Base-by-base conservation (phyloP, 2,888 invertebrate species). In the Oxyscelio sp. region DNA sequence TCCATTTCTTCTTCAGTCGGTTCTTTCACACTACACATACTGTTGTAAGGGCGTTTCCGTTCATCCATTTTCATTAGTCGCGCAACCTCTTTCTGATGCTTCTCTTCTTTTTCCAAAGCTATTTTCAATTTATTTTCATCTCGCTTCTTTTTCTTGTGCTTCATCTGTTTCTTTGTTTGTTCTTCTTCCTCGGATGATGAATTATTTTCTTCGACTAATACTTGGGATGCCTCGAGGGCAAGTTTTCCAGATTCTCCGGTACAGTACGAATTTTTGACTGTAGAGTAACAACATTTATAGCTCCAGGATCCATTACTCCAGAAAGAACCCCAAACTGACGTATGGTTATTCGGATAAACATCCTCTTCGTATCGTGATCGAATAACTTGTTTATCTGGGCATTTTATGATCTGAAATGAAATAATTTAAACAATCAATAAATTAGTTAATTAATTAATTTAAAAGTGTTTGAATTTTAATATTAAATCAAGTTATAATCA, bases 221-320 rank as follows among this genome's bases (percentile, higher is more conserved):
- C 6, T 27, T 15, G 24, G 8, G 56, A 8, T 17, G 45, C 68
- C 38, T 84, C 77, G 0, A 66, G 15, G n/a, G 90, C 90, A 66
- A 82, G 85, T 87, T 93, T 95, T 1, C 96, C 97, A 40, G 96
- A 96, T 91, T 97, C 97, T 0, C 98, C 98, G 24, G 97, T 96
- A 89, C 98, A 98, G 92, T 98, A 98, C 0, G 98, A 97, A 95
- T 98, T 97, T 95, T 97, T 97, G 8, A 99, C 96, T 85, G 97
- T 97, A 0, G 98, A 98, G 92, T 98, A 97, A 94, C 99, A 99
- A 92, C 99, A 99, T 91, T 97, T 97, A 94, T 97, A 99, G 0
- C 99, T 99, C 99, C 99, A 99, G 82, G 96, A 95, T 0, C 98
- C 99, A 63, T 96, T 96, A 88, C 96, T 96, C 99, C 99, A 99